Percentiles rank a stretch among this genome's conserved stretches.
These are phyloP conservation scores for Bufo gargarizans DNA, from an alignment of 2,113 vertebrate genomes.

Conservation along the genomic window DNA sequence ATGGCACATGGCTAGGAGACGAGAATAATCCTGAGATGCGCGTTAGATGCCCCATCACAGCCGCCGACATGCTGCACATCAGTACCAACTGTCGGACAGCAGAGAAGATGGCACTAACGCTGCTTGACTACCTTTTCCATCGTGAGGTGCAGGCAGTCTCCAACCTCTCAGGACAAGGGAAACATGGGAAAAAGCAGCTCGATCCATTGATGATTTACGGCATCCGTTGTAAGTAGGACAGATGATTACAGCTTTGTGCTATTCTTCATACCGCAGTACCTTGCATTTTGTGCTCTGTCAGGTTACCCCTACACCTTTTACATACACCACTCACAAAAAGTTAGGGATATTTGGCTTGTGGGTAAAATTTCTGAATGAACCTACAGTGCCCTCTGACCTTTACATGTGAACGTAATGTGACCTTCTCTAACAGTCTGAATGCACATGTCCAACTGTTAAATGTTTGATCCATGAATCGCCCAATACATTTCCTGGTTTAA, in stretches of 20 bases:
- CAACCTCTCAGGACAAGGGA: constrained; percentile 96
- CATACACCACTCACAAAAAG: too few relatives aligned
- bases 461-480: too few relatives aligned
- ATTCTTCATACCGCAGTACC: not conserved
- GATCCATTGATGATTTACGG: constrained; percentile 98
- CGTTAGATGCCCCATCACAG: constrained; percentile 90
- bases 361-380: too few relatives aligned
- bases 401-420: too few relatives aligned
- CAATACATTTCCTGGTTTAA: too few relatives aligned
- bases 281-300: not conserved
- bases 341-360: too few relatives aligned
- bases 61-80: constrained; percentile 94
- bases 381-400: too few relatives aligned
- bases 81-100: constrained; percentile 95
- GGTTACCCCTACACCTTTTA: too few relatives aligned
- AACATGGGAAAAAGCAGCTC: constrained; percentile 97
- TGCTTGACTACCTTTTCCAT: constrained; percentile 96
- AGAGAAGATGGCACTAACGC: constrained; percentile 95
- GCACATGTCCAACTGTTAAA: too few relatives aligned
- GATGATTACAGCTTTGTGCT: not conserved
- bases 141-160: constrained; percentile 96
- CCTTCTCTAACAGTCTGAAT: too few relatives aligned
- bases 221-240: constrained; percentile 88
- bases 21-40: constrained; percentile 95
- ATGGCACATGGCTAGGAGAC: constrained; percentile 94